phyloP scores from a whole-genome alignment of 2,797 vertebrate species.

The Varecia variegata region DNA sequence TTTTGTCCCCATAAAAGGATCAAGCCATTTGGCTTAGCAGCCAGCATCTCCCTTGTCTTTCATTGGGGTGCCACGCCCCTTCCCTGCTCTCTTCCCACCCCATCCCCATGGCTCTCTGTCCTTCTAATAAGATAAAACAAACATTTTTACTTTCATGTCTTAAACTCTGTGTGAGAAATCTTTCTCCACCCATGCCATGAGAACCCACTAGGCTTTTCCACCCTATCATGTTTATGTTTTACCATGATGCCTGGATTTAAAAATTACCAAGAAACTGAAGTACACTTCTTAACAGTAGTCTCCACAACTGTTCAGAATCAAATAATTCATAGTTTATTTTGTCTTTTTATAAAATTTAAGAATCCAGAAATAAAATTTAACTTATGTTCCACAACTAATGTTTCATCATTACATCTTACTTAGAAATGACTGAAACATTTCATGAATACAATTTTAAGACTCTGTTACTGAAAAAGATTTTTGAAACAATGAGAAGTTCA shows the following conservation, averaged over 20 bases:
- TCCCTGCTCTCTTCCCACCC: no score
- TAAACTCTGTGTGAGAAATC: no score
- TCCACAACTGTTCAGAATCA: neutral
- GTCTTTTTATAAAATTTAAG: neutral
- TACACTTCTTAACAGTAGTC: neutral
- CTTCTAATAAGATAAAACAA: no score
- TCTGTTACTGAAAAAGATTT: neutral
- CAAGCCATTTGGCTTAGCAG: no score
- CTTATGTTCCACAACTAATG: neutral
- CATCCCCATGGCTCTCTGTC: no score
- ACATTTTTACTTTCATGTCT: no score
- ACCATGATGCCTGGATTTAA: neutral
- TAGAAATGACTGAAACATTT: neutral
- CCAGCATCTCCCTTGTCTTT: no score
- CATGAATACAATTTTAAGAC: neutral
- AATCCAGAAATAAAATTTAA: neutral
- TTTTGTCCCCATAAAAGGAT: no score
- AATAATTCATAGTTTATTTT: neutral
- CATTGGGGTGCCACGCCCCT: no score
- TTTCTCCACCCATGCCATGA: no score
- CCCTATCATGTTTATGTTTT: neutral
- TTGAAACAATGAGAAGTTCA: neutral
- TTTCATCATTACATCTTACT: neutral
- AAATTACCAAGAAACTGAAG: neutral
- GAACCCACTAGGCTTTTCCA: no score